Evolutionary conservation across 2,113 vertebrate species (phyloP).

Genomic region (Casuarius casuarius): DNA sequence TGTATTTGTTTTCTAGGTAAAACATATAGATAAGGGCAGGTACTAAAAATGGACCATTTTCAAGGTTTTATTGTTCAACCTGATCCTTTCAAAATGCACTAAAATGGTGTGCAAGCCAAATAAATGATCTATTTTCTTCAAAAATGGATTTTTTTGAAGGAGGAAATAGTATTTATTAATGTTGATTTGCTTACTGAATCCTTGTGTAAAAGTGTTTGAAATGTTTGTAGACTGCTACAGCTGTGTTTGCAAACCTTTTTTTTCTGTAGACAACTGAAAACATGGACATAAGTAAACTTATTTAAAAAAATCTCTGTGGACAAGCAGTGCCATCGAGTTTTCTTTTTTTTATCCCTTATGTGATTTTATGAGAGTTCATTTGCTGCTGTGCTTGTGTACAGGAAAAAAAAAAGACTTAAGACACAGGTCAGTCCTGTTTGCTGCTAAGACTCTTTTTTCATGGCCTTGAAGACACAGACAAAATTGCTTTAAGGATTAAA

Average conservation of each 20-base stretch:
- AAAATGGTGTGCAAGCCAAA: slow-evolving; percentile 72
- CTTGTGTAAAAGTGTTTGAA: slow-evolving; percentile 74
- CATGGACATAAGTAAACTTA: slow-evolving; percentile 28
- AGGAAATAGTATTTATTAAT: slow-evolving; percentile 78
- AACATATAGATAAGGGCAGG: slow-evolving; percentile 52
- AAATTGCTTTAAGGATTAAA: slow-evolving; percentile 63
- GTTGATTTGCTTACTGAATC: slow-evolving; percentile 71
- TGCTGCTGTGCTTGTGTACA: slow-evolving; percentile 62
- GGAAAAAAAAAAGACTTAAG: slow-evolving; percentile 31
- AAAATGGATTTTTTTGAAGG: slow-evolving; percentile 69
- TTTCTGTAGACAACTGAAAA: slow-evolving; percentile 56
- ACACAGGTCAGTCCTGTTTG: slow-evolving; percentile 70
- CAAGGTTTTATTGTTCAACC: slow-evolving; percentile 54
- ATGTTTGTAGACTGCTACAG: slow-evolving; percentile 67
- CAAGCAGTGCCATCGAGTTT: slow-evolving; percentile 33
- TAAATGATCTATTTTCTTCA: slow-evolving; percentile 59
- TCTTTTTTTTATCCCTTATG: slow-evolving; percentile 38
- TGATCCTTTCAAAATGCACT: slow-evolving; percentile 67
- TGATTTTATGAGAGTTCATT: slow-evolving; percentile 48
- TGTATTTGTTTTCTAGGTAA: slow-evolving; percentile 71
- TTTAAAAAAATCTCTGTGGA: slow-evolving; percentile 42
- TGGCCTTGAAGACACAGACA: slow-evolving; percentile 57
- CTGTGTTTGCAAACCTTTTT: slow-evolving; percentile 63
- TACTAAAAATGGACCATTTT: slow-evolving; percentile 59
- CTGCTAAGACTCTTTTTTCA: slow-evolving; percentile 74